Conservation (phyloP, 1,140 invertebrate genomes). For the Zaprionus ghesquierei region DNA sequence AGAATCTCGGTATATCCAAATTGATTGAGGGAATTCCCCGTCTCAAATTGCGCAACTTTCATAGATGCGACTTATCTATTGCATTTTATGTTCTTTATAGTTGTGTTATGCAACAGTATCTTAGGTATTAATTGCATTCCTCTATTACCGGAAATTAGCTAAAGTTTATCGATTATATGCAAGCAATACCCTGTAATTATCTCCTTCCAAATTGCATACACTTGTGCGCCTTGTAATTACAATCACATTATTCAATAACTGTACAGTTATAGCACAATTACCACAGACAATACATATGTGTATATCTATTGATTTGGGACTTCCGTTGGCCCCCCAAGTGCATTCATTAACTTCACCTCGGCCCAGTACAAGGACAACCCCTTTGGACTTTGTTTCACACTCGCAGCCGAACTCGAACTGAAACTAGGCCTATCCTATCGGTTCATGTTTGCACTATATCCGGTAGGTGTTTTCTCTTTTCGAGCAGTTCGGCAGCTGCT, state of each 20-base stretch:
- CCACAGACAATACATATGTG: neutral
- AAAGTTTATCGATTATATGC: neutral
- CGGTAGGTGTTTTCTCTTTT: constrained; percentile 4
- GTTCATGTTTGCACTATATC: neutral
- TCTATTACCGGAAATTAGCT: neutral
- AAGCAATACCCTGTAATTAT: constrained; percentile 11
- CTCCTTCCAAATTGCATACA: neutral
- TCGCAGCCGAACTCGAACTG: neutral
- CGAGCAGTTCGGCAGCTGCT: neutral
- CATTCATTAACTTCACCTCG: neutral
- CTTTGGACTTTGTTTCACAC: neutral
- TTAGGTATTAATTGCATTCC: constrained; percentile 4
- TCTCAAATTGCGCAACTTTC: neutral
- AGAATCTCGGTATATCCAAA: neutral
- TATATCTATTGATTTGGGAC: neutral
- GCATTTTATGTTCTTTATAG: neutral
- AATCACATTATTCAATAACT: constrained; percentile 11
- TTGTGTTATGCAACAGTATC: neutral
- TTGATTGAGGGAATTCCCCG: neutral
- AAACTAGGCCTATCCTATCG: neutral
- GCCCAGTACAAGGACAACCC: neutral
- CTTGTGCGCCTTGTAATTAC: constrained; percentile 1
- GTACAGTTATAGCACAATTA: neutral
- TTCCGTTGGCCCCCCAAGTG: neutral
- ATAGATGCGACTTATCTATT: neutral